Evolutionary conservation across 2,113 vertebrate species (phyloP).

Genomic region (Vulpes lagopus): DNA sequence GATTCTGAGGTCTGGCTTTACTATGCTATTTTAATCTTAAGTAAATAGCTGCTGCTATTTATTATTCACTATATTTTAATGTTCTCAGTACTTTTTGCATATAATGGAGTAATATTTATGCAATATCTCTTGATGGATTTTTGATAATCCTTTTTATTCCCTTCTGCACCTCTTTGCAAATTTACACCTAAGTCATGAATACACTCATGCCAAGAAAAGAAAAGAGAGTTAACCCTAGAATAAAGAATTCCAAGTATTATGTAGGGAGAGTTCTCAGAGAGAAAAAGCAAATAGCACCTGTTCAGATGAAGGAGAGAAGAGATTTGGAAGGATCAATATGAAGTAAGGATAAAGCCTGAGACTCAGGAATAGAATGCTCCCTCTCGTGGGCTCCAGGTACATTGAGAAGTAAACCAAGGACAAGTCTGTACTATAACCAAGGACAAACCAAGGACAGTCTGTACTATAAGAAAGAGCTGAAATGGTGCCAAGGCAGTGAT

Average conservation of each 20-base stretch:
- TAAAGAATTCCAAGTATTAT: neutral
- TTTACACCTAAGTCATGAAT: neutral
- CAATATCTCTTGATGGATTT: neutral
- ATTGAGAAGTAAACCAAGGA: neutral
- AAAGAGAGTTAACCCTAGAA: neutral
- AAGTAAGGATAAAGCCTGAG: neutral
- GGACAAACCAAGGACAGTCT: too few relatives aligned
- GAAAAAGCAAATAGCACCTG: neutral
- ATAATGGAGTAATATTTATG: neutral
- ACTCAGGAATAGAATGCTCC: too few relatives aligned
- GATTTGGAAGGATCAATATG: neutral
- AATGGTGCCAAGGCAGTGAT: neutral
- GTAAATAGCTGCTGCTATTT: neutral
- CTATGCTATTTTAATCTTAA: neutral
- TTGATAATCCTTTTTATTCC: neutral
- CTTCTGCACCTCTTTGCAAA: neutral
- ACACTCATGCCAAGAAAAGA: neutral
- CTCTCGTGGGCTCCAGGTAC: rapidly evolving
- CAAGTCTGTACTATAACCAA: neutral
- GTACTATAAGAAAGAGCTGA: neutral
- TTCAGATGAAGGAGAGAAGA: neutral
- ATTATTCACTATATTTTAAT: neutral
- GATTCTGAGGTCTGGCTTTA: neutral
- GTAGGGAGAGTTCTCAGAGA: neutral
- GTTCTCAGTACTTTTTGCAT: neutral